Evolutionary conservation across 1,140 invertebrate species (phyloP).

Genomic region (Hypsibius dujardini): DNA sequence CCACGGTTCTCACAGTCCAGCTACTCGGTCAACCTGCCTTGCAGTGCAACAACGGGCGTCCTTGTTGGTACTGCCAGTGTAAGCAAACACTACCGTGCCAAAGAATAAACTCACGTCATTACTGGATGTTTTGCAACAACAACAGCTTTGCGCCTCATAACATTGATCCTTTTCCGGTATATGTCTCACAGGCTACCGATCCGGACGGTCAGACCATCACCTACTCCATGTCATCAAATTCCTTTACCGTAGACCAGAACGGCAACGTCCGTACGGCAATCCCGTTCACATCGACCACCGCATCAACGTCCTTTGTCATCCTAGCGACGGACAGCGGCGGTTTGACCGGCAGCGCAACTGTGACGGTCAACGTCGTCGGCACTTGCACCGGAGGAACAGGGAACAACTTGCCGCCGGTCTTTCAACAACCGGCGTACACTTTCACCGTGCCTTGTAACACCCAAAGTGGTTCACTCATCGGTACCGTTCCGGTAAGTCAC

Average conservation of each 20-base stretch:
- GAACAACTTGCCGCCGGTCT: background rate
- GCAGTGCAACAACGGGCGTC: background rate
- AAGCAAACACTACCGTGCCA: constrained; percentile 8
- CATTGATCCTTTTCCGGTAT: too few species aligned
- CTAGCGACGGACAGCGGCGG: constrained; percentile 11
- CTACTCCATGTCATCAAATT: constrained; percentile 8
- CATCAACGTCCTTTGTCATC: constrained; percentile 1
- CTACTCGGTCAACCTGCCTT: constrained; percentile 2
- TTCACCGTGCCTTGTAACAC: constrained; percentile 8
- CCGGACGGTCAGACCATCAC: background rate
- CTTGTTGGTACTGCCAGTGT: constrained; percentile 15
- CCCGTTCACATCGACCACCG: background rate
- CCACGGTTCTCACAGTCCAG: constrained; percentile 3
- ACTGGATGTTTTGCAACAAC: too few species aligned
- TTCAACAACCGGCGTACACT: background rate
- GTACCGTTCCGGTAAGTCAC: constrained; percentile 3
- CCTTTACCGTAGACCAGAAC: background rate
- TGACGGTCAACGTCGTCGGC: background rate
- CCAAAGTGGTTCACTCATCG: background rate
- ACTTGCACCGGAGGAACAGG: background rate
- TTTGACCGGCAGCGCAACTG: background rate
- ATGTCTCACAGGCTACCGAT: constrained; percentile 1
- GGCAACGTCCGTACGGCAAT: constrained; percentile 6
- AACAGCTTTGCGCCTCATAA: background rate
- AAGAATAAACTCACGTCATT: too few species aligned